phyloP scores from a whole-genome alignment of 2,797 vertebrate species.

The Triplophysa bombifrons region DNA sequence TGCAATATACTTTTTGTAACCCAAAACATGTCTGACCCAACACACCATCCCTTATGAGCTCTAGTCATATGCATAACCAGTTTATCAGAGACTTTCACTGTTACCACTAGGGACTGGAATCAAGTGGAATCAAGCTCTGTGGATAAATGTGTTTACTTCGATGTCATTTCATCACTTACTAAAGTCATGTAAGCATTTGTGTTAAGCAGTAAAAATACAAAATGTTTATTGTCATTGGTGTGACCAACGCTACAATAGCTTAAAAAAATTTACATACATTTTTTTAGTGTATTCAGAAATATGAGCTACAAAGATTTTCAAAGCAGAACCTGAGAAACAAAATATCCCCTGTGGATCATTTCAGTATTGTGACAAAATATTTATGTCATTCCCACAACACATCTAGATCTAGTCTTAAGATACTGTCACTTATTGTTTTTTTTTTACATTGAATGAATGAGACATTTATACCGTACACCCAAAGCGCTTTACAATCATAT shows the following conservation, averaged over 20 bases:
- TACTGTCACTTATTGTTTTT: too few relatives aligned
- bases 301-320: not conserved
- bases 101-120: too few relatives aligned
- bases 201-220: not conserved
- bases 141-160: not conserved
- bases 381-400: too few relatives aligned
- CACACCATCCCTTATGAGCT: not conserved
- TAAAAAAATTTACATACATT: too few relatives aligned
- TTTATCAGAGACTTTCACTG: not conserved
- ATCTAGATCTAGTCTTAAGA: not conserved
- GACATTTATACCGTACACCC: too few relatives aligned
- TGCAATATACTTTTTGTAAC: slow-evolving; percentile 23
- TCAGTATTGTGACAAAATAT: too few relatives aligned
- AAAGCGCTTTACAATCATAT: too few relatives aligned
- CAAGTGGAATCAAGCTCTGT: not conserved
- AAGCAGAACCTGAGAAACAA: not conserved
- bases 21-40: not conserved
- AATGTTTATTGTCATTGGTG: not conserved
- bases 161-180: not conserved
- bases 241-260: too few relatives aligned
- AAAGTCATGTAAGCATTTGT: not conserved
- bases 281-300: too few relatives aligned
- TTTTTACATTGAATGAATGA: too few relatives aligned
- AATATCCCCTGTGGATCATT: not conserved
- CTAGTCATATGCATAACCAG: not conserved